These are phyloP conservation scores for Chrysolina haemoptera DNA, from an alignment of 2,888 invertebrate genomes.

Conservation along the genomic window DNA sequence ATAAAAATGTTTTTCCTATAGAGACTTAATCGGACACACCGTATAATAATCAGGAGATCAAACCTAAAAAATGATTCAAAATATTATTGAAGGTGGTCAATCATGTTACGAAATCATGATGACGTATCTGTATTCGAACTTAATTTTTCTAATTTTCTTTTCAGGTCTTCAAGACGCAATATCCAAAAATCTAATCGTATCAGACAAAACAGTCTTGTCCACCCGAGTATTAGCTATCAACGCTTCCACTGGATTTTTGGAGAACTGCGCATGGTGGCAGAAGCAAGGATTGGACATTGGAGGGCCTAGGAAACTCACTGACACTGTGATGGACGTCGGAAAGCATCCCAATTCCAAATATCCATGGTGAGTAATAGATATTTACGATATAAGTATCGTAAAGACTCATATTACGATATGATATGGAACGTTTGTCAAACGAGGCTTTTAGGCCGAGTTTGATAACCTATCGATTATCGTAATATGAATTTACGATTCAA, in stretches of 20 bases:
- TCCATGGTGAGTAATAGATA: slow-evolving; percentile 75
- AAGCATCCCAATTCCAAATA: slow-evolving; percentile 78
- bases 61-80: too few species aligned
- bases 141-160: slow-evolving; percentile 41
- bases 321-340: slow-evolving; percentile 71
- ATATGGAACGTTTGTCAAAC: too few species aligned
- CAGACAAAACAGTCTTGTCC: slow-evolving; percentile 74
- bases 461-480: too few species aligned
- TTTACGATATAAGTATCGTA: background rate
- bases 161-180: slow-evolving; percentile 82
- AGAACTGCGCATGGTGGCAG: slow-evolving; percentile 76
- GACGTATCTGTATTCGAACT: background rate
- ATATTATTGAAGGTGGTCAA: too few species aligned
- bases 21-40: too few species aligned
- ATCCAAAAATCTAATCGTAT: slow-evolving; percentile 79
- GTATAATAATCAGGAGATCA: too few species aligned
- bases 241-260: slow-evolving; percentile 74
- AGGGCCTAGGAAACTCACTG: slow-evolving; percentile 69
- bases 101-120: too few species aligned
- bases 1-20: too few species aligned
- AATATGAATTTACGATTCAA: too few species aligned
- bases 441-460: too few species aligned
- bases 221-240: slow-evolving; percentile 77
- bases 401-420: too few species aligned
- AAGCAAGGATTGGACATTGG: slow-evolving; percentile 74